Evolutionary conservation across 2,113 vertebrate species (phyloP).

Genomic region (Genyomyrus donnyi): DNA sequence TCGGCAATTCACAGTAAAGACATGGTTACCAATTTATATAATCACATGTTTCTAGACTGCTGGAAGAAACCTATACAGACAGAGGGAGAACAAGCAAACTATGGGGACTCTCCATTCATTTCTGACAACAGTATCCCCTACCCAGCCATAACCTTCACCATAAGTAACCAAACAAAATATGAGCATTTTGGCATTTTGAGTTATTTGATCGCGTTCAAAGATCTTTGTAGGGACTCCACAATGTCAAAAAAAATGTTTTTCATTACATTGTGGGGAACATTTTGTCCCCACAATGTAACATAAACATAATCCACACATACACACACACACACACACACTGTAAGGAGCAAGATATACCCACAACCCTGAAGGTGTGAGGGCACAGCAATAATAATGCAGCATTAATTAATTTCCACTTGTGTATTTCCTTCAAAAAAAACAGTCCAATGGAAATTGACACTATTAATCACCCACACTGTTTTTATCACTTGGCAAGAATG

Average conservation of each 20-base stretch:
- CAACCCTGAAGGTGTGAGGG: background rate
- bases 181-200: too few species aligned
- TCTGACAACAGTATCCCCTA: too few species aligned
- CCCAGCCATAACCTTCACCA: too few species aligned
- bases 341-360: background rate
- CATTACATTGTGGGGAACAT: too few species aligned
- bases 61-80: background rate
- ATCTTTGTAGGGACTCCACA: too few species aligned
- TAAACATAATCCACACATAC: background rate
- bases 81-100: background rate
- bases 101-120: too few species aligned
- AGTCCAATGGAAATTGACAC: background rate
- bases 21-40: background rate
- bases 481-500: background rate
- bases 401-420: background rate
- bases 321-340: background rate
- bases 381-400: background rate
- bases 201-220: too few species aligned
- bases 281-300: too few species aligned
- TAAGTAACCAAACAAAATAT: too few species aligned
- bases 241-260: too few species aligned
- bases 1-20: background rate
- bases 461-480: background rate
- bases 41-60: background rate
- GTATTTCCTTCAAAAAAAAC: background rate